Evolutionary conservation across 2,888 invertebrate species (phyloP).

Genomic region (Polydrusus pterygomalis): DNA sequence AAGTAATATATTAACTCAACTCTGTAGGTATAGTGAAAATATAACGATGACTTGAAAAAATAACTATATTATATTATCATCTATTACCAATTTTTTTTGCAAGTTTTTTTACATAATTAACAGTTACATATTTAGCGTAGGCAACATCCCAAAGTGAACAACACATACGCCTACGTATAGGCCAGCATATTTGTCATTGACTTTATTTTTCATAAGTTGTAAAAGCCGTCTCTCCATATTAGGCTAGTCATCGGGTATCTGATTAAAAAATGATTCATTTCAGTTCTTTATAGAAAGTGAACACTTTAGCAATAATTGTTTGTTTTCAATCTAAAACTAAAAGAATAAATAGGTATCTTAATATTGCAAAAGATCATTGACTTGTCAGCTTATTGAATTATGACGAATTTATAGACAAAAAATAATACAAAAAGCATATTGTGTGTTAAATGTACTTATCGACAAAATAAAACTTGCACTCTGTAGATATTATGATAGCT

Average conservation of each 20-base stretch:
- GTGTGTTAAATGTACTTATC: no score
- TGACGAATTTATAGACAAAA: no score
- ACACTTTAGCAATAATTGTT: background rate
- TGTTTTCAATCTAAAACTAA: background rate
- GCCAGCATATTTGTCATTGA: slow-evolving; percentile 26
- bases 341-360: no score
- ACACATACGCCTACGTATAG: slow-evolving; percentile 22
- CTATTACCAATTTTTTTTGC: background rate
- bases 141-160: slow-evolving; percentile 21
- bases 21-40: background rate
- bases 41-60: background rate
- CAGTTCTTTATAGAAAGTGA: slow-evolving; percentile 10
- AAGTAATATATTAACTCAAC: no score
- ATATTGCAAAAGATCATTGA: no score
- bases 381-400: no score
- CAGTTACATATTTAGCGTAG: slow-evolving; percentile 32
- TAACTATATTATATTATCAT: background rate
- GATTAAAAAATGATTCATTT: slow-evolving; percentile 26
- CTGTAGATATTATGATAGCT: no score
- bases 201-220: slow-evolving; percentile 13
- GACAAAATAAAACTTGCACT: no score
- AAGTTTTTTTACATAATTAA: slow-evolving; percentile 15
- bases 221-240: slow-evolving; percentile 28
- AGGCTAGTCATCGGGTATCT: background rate
- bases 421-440: no score